These are phyloP conservation scores for Capra hircus DNA, from an alignment of 2,113 vertebrate genomes.

Conservation along the genomic window DNA sequence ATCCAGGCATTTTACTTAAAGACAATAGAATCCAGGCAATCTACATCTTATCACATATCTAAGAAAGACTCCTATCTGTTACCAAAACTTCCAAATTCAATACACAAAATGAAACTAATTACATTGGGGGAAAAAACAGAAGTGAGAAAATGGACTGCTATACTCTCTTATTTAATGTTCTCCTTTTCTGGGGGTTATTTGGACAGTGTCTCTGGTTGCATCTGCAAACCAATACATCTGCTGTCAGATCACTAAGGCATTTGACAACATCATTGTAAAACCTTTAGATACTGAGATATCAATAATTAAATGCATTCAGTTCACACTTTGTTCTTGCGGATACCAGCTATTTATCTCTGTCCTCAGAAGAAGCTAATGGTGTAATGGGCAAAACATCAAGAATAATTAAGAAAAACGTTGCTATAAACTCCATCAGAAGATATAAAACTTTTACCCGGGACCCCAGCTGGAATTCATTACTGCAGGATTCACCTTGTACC, in stretches of 20 bases:
- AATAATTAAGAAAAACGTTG: conserved; percentile 80
- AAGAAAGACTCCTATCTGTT: not conserved
- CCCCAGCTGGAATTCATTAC: not conserved
- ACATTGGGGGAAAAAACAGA: not conserved
- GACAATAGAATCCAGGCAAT: rapidly evolving
- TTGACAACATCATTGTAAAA: conserved; percentile 80
- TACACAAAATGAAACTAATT: not conserved
- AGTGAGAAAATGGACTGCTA: not conserved
- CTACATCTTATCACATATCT: not conserved
- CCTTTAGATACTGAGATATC: conserved; percentile 82
- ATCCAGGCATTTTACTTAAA: not conserved
- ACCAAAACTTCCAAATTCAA: not conserved
- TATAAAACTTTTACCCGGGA: conserved; percentile 38
- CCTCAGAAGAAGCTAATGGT: conserved; percentile 81
- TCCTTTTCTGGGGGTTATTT: not conserved
- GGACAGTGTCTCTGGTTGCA: conserved; percentile 28
- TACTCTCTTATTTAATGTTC: not conserved
- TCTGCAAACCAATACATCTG: conserved; percentile 68
- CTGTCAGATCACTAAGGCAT: conserved; percentile 78
- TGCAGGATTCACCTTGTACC: not conserved
- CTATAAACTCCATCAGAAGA: conserved; percentile 68
- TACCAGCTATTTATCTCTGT: conserved; percentile 83
- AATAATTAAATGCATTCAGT: conserved; percentile 84
- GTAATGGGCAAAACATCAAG: conserved; percentile 83
- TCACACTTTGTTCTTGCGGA: conserved; percentile 80